Evolutionary conservation across 2,797 vertebrate genomes (phyloP).

Genomic region (Lophotriccus pileatus): DNA sequence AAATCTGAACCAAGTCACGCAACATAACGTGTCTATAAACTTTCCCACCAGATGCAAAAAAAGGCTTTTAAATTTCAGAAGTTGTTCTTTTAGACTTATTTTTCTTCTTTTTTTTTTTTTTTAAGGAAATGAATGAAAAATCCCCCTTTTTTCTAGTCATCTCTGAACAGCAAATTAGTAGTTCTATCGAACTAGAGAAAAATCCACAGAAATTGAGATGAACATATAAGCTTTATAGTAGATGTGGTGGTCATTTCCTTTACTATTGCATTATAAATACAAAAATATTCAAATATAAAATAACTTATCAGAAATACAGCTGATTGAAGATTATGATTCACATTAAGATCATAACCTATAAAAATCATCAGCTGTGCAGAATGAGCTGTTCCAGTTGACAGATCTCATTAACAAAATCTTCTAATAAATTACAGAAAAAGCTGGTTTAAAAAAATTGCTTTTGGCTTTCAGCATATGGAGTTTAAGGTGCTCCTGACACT

Average conservation of each 20-base stretch:
- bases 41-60: conserved; percentile 44
- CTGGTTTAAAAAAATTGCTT: conserved; percentile 48
- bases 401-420: conserved; percentile 67
- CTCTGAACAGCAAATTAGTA: neutral
- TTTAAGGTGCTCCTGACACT: conserved; percentile 29
- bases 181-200: neutral
- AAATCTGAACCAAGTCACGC: conserved; percentile 83
- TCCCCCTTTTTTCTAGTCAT: neutral
- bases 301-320: conserved; percentile 59
- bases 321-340: conserved; percentile 73
- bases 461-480: conserved; percentile 65
- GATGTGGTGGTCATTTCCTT: neutral
- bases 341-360: conserved; percentile 75
- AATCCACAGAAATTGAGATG: neutral
- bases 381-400: conserved; percentile 72
- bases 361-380: conserved; percentile 73
- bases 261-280: conserved; percentile 22
- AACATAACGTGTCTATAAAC: conserved; percentile 63
- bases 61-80: neutral
- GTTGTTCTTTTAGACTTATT: neutral
- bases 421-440: conserved; percentile 64
- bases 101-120: neutral
- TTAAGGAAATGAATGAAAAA: neutral
- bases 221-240: neutral
- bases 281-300: conserved; percentile 58